Base-by-base conservation (phyloP, 2,797 vertebrate species). In the Channallabes apus region DNA sequence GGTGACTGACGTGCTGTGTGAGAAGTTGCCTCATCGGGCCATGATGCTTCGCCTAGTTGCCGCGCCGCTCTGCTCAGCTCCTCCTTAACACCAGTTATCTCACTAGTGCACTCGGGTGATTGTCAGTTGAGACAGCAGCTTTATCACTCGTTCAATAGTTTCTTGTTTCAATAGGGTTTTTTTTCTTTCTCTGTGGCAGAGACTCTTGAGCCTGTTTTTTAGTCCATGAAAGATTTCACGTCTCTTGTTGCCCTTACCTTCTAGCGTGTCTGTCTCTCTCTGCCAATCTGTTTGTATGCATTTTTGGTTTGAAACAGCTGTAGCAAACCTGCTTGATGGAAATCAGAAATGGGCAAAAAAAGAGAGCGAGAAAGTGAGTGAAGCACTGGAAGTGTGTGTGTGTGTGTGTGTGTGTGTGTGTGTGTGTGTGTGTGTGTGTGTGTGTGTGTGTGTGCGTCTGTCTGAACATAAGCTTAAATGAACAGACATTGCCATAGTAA, bases 401-500 rank as follows among this genome's bases (percentile, higher is more conserved):
- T 88, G 83, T 88, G 90, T 58, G 14, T 59, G 86, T 88, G 83
- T 88, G 90, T 58, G 83, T 84, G 81, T 85, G 73, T 76, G 14
- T 59, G 86, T 88, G 83, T 88, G 90, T 58, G 83, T 84, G 81
- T 85, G 73, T 76, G 14, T 59, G 86, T 88, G 83, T 88, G 90
- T 58, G 83, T 84, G 81, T 85, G 73, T 76, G 14, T 59, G 86
- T 88, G 83, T 88, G 90, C 85, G 27, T 58, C 86, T 58, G 32
- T 80, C 84, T 88, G 90, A 85, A 85, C 85, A 87, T 85, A 89
- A 89, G 90, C 89, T 90, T 90, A 82, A 90, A 85, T 85, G 87
- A 88, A 85, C 85, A 86, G 85, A 84, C 84, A 89, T 90, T 83
- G 86, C 88, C 89, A 89, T 90, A 88, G 90, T 89, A 91, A 91